These are phyloP conservation scores for Perognathus longimembris DNA, from an alignment of 2,113 vertebrate species.

Conservation along the genomic window DNA sequence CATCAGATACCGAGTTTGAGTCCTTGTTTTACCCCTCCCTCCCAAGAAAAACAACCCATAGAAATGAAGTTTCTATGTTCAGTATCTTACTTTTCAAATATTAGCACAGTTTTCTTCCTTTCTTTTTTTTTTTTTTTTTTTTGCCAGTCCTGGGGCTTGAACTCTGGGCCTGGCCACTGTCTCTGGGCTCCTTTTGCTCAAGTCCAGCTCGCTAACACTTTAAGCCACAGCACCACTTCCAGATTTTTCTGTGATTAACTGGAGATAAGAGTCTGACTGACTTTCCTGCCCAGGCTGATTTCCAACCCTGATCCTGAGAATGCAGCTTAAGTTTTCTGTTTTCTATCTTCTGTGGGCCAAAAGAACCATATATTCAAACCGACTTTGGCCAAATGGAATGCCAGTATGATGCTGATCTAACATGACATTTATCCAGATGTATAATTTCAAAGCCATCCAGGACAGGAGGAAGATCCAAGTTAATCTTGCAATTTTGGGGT, in stretches of 20 bases:
- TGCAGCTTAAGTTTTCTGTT: neutral
- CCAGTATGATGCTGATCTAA: slow-evolving; percentile 45
- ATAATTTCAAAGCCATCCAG: neutral
- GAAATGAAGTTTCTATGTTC: slow-evolving; percentile 33
- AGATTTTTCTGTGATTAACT: too few relatives aligned
- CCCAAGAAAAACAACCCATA: too few relatives aligned
- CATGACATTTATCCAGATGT: slow-evolving; percentile 17
- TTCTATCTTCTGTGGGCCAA: neutral
- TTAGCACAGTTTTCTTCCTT: slow-evolving; percentile 30
- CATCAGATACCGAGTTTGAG: too few relatives aligned
- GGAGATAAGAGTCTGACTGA: too few relatives aligned
- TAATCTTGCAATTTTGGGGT: neutral
- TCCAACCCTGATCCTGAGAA: neutral
- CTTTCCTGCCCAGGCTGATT: too few relatives aligned
- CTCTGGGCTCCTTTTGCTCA: too few relatives aligned
- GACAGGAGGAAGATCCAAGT: slow-evolving; percentile 36
- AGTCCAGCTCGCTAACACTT: too few relatives aligned
- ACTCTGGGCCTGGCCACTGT: too few relatives aligned
- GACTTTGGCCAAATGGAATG: slow-evolving; percentile 25
- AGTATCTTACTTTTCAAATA: slow-evolving; percentile 55
- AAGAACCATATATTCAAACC: neutral
- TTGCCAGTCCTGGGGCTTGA: too few relatives aligned
- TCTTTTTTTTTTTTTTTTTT: too few relatives aligned
- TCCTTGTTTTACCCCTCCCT: too few relatives aligned
- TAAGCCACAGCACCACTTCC: too few relatives aligned